Evolutionary conservation across 2,797 vertebrate species (phyloP), one percentile per base, ranked within the genome.

Genomic region (Loriculus beryllinus): DNA sequence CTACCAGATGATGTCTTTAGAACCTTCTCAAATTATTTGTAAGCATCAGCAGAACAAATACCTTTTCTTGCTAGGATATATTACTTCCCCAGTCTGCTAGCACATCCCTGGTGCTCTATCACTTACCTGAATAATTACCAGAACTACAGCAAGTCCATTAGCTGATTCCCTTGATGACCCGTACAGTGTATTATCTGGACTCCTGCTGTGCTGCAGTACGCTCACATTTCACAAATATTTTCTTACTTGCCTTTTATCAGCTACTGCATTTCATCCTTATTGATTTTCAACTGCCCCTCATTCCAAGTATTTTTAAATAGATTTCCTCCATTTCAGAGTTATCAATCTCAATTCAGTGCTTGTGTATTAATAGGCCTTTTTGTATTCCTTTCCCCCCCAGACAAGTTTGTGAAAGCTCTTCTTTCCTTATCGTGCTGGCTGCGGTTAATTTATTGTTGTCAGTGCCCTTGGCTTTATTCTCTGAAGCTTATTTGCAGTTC

Each of bases 161-260:
- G 60, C 77, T 8, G 49, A 77, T 51, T 86, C 72, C 71, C 64
- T 86, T 69, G 56, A 75, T 80, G 79, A 63, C 51, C 43, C 13
- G 3, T 51, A n/a, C 31, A 42, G 54, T 54, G 56, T 70, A 77
- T 76, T 52, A n/a, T 35, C 52, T 62, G 76, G n/a, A 65, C 11
- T 86, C 69, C 48, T 70, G 26, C 69, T 59, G 51, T 48, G 47
- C 48, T 51, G 49, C 60, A 65, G 48, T 11, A 76, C 84, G 77
- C 37, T 96, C 87, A 14, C 39, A 63, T 94, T 88, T 94, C 92
- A 92, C n/a, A 87, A 90, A 74, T 63, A 85, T 71, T 89, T 93
- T 82, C 68, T 74, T 79, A 26, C 70, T 86, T 92, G 64, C 78
- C 42, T 87, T 83, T 78, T 86, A 88, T 88, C 79, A 71, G 74